These are phyloP conservation scores for Linurgus olivaceus DNA, from an alignment of 2,797 vertebrate species.

Conservation along the genomic window DNA sequence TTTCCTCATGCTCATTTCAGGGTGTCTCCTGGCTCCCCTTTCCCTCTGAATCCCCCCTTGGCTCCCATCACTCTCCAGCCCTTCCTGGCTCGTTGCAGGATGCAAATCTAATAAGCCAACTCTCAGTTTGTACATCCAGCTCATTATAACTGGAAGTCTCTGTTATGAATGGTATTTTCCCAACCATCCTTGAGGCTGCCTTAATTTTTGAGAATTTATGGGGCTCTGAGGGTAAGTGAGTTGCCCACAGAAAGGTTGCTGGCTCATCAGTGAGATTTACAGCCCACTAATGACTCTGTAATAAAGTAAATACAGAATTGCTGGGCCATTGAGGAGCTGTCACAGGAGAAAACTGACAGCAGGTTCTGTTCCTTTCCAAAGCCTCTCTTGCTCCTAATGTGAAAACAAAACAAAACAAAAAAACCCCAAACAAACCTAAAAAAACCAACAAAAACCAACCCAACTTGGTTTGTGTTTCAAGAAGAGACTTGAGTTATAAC, in stretches of 20 bases:
- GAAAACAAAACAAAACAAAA: neutral
- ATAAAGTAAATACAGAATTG: slow-evolving; percentile 1
- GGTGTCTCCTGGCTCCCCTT: neutral
- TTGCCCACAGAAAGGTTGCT: neutral
- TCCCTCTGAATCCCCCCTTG: neutral
- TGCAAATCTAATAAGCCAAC: neutral
- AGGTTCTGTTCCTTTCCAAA: neutral
- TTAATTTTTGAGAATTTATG: neutral
- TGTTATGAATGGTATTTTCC: neutral
- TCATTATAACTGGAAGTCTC: neutral
- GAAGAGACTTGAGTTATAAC: neutral
- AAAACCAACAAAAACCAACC: neutral
- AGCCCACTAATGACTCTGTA: neutral
- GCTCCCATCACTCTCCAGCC: neutral
- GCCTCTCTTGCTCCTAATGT: neutral
- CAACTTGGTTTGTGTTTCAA: neutral
- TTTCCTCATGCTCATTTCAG: neutral
- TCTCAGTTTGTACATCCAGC: neutral
- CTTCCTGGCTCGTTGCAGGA: neutral
- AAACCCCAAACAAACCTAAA: neutral
- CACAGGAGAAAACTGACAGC: neutral
- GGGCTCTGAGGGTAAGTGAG: neutral
- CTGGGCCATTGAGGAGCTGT: neutral
- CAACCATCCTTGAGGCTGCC: neutral
- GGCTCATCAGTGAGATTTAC: slow-evolving; percentile 36